Base-by-base conservation (phyloP, 2,797 vertebrate genomes). In the Alectoris magna region DNA sequence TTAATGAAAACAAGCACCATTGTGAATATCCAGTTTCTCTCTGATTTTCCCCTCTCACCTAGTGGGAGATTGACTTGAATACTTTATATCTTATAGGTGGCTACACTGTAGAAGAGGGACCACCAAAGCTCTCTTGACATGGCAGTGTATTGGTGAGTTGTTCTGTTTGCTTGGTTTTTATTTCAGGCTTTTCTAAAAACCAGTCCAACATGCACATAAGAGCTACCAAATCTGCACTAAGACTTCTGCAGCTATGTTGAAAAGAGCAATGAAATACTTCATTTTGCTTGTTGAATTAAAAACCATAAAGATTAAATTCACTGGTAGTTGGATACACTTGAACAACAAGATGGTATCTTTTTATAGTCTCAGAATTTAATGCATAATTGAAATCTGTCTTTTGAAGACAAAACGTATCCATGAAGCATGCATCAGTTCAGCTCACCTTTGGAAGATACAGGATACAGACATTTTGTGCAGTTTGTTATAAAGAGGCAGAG, bases 321-420 rank as follows among this genome's bases (percentile, higher is more conserved):
- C 38, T 79, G 26, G 17, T 76, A 49, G 58, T 17, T 91, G 87
- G 81, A 87, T 56, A 82, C 74, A 55, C 13, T 60, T 73, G 36
- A 88, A 63, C 49, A 62, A 17, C 80, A 74, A 93, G 74, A 58
- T 84, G 41, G 39, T 66, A 69, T 43, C 26, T 81, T 94, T 92
- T 93, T 62, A 87, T 84, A 84, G 88, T 81, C 74, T 82, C 55
- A 70, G 63, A 41, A 44, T 59, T 87, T 19, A 46, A 24, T 7
- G 34, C 46, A 64, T 60, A 81, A 55, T 67, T 91, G 80, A 88
- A 90, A 92, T 46, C 17, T 81, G 34, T 59, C 60, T 87, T 74
- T 39, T 63, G 41, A 75, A 39, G 34, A 24, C 41, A 66, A 72
- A 71, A 49, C 26, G 26, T 56, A 51, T 74, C 44, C 68, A 2